Conservation (phyloP, 23 tunicate species). For the Diplosoma virens region DNA sequence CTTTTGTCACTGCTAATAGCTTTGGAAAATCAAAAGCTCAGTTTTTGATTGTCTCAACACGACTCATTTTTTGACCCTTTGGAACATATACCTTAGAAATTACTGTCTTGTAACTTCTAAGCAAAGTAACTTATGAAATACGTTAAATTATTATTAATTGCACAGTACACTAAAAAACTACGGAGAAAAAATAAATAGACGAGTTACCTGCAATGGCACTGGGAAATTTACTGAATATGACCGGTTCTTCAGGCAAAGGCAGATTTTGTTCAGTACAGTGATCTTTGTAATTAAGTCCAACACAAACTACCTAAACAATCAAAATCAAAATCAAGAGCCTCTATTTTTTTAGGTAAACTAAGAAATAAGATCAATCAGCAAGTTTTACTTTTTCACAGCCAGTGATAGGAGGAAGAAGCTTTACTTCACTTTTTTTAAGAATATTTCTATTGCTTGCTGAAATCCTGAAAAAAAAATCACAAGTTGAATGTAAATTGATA, state of each 20-base stretch:
- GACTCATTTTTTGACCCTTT: too few relatives aligned
- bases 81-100: too few relatives aligned
- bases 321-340: neutral
- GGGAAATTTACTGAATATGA: slow-evolving; percentile 90
- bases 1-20: too few relatives aligned
- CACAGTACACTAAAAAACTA: neutral
- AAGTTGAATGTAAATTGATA: neutral
- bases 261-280: slow-evolving; percentile 85
- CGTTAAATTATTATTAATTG: neutral
- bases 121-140: too few relatives aligned
- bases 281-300: slow-evolving; percentile 91
- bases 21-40: too few relatives aligned
- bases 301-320: slow-evolving; percentile 63
- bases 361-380: neutral
- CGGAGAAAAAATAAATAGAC: too few relatives aligned
- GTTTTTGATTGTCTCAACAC: too few relatives aligned
- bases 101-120: too few relatives aligned
- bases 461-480: neutral
- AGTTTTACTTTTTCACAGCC: slow-evolving; percentile 59
- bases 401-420: slow-evolving; percentile 62
- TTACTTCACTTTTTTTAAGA: slow-evolving; percentile 29
- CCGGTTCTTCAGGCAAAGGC: slow-evolving; percentile 82
- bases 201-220: slow-evolving; percentile 60
- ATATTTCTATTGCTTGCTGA: neutral
- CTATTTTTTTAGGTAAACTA: neutral